Percentiles rank a stretch among this genome's conserved stretches.
Evolutionary conservation across 2,888 invertebrate species (phyloP).

Genomic region (Mimachlamys varia): DNA sequence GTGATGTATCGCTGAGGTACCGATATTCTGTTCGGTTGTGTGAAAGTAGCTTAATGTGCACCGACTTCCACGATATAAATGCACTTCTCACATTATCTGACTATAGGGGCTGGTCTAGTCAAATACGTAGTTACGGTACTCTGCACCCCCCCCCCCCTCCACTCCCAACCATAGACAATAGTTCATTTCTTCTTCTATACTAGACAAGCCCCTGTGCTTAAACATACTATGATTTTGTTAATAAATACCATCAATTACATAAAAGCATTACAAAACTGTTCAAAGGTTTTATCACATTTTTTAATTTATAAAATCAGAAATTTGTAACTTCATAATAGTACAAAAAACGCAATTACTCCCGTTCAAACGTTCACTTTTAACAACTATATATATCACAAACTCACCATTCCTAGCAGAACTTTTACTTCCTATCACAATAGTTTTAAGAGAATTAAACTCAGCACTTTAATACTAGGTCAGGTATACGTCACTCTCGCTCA

Average conservation of each 20-base stretch:
- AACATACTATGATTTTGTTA: too few species aligned
- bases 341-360: neutral
- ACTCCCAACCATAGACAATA: too few species aligned
- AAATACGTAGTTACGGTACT: too few species aligned
- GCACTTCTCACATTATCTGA: too few species aligned
- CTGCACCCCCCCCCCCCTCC: too few species aligned
- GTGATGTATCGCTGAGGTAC: too few species aligned
- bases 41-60: too few species aligned
- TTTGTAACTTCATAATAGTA: neutral
- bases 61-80: too few species aligned
- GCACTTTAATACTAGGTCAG: neutral
- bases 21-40: too few species aligned
- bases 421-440: constrained; percentile 8
- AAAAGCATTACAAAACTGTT: neutral
- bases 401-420: neutral
- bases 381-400: neutral
- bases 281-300: neutral
- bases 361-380: neutral
- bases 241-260: neutral
- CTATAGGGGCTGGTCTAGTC: too few species aligned
- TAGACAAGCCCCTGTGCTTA: too few species aligned
- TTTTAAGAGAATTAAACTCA: neutral
- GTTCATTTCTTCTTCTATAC: too few species aligned
- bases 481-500: neutral
- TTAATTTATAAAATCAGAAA: constrained; percentile 8